Percentiles rank a stretch among this genome's conserved stretches.
Evolutionary conservation across 2,888 invertebrate genomes (phyloP).

Genomic region (Polyommatus icarus): DNA sequence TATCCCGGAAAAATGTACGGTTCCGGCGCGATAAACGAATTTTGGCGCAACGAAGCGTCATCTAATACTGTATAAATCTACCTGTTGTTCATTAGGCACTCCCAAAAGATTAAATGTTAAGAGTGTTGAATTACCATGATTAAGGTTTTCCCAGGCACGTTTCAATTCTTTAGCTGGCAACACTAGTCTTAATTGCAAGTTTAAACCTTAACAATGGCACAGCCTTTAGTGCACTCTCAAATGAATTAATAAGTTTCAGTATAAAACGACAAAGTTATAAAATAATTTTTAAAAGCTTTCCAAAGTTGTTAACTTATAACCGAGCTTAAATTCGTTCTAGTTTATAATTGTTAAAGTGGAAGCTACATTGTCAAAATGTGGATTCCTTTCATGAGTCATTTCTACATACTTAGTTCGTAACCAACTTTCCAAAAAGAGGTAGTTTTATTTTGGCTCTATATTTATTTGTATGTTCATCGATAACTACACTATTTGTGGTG

Average conservation of each 20-base stretch:
- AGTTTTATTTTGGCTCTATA: no score
- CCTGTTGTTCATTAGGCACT: no score
- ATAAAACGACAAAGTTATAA: slow-evolving; percentile 22
- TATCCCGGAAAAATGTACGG: no score
- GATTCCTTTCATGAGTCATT: not conserved
- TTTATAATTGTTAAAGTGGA: not conserved
- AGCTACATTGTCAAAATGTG: not conserved
- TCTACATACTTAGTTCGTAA: not conserved
- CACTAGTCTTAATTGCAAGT: slow-evolving; percentile 19
- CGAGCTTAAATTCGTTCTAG: not conserved
- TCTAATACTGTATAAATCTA: no score
- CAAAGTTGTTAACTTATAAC: slow-evolving; percentile 18
- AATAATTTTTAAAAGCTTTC: slow-evolving; percentile 29
- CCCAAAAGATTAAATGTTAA: not conserved
- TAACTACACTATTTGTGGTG: no score
- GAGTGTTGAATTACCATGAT: not conserved
- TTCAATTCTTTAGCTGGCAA: not conserved
- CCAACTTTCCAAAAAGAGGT: no score
- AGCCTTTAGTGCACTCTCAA: slow-evolving; percentile 27
- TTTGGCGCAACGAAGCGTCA: no score
- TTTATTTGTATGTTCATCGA: no score
- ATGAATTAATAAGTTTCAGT: slow-evolving; percentile 27
- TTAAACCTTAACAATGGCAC: slow-evolving; percentile 8
- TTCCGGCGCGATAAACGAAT: no score
- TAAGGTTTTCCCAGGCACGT: not conserved